These are phyloP conservation scores for Isichthys henryi DNA, from an alignment of 2,113 vertebrate species.

Conservation along the genomic window DNA sequence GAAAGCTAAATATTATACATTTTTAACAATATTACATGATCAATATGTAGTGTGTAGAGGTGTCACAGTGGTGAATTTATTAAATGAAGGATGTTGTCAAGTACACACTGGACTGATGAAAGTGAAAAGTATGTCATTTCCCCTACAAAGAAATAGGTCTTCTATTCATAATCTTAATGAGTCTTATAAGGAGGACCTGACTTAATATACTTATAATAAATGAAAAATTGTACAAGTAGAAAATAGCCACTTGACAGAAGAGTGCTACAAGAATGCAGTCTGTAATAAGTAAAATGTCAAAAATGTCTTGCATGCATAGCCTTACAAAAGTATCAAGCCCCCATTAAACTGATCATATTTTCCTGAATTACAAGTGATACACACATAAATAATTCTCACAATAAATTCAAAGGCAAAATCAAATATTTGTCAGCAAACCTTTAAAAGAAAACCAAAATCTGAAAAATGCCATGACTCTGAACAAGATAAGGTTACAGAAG, in stretches of 20 bases:
- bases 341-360: neutral
- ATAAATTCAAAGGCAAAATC: neutral
- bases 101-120: neutral
- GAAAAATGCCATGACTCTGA: neutral
- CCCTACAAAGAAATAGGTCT: neutral
- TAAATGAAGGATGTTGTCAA: neutral
- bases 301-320: neutral
- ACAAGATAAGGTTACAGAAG: too few species aligned
- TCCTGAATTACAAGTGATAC: neutral
- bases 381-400: neutral
- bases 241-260: neutral
- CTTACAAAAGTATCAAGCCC: neutral
- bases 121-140: neutral
- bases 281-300: neutral
- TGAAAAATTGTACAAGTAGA: neutral
- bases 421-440: neutral
- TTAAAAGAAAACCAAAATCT: neutral
- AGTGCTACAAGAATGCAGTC: neutral
- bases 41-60: neutral
- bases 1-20: neutral
- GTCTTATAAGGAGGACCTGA: neutral
- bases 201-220: neutral
- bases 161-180: neutral
- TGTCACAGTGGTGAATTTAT: neutral
- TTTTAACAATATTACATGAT: neutral